Evolutionary conservation across 2,797 vertebrate species (phyloP).

Genomic region (Eremophila alpestris): DNA sequence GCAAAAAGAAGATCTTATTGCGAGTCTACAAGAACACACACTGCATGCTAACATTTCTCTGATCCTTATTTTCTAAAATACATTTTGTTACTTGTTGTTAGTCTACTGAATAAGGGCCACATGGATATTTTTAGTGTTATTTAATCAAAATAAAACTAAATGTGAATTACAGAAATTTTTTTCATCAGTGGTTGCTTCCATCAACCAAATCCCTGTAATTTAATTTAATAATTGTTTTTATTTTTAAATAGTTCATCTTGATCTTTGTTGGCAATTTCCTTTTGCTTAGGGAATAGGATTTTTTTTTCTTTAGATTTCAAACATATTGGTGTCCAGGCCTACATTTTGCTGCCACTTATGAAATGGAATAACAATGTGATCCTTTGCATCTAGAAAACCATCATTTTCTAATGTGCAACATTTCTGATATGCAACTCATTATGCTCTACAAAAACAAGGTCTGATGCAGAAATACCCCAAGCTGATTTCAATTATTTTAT

Average conservation of each 20-base stretch:
- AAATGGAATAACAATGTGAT: not conserved
- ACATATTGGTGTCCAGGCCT: not conserved
- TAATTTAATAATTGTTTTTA: not conserved
- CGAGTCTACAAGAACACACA: not conserved
- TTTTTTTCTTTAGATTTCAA: not conserved
- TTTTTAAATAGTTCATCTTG: not conserved
- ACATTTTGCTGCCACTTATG: not conserved
- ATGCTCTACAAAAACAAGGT: not conserved
- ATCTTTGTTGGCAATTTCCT: not conserved
- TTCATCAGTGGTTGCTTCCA: not conserved
- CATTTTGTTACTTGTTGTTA: not conserved
- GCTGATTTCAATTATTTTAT: not conserved
- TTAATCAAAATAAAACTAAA: not conserved
- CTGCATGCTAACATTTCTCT: not conserved
- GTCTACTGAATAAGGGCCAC: not conserved
- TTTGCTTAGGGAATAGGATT: not conserved
- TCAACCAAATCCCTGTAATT: not conserved
- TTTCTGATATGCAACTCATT: not conserved
- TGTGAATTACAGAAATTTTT: not conserved
- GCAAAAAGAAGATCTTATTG: not conserved
- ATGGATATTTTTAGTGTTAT: not conserved
- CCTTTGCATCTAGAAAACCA: not conserved
- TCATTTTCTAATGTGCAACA: not conserved
- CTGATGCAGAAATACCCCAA: not conserved
- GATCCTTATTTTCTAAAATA: not conserved